Conservation (phyloP, 2,797 vertebrate genomes). For the Silurus lanzhouensis region DNA sequence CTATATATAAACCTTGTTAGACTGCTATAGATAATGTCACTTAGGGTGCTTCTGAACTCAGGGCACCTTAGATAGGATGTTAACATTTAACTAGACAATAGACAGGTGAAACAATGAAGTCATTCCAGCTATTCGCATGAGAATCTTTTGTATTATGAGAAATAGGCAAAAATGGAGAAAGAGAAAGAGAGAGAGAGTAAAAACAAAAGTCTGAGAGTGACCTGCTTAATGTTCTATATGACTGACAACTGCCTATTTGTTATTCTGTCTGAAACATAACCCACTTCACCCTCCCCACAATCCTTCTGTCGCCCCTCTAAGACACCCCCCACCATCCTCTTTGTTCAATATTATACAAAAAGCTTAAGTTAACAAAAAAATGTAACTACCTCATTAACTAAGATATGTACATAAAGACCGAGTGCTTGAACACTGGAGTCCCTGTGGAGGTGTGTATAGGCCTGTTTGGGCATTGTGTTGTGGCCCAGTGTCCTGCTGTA, state of each 20-base stretch:
- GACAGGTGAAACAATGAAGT: neutral
- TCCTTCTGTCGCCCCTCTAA: too few species aligned
- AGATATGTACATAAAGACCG: neutral
- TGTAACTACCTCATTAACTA: neutral
- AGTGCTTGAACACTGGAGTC: neutral
- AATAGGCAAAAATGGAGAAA: neutral
- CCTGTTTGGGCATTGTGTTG: slow-evolving; percentile 30
- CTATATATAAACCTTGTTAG: neutral
- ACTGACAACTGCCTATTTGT: neutral
- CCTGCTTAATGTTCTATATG: neutral
- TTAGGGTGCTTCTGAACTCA: neutral
- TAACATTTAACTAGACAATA: neutral
- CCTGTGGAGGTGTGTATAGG: slow-evolving; percentile 40
- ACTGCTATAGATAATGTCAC: neutral
- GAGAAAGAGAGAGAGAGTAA: neutral
- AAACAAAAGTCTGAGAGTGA: neutral
- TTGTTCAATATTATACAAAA: neutral
- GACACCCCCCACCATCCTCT: neutral
- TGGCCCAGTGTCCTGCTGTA: slow-evolving; percentile 35
- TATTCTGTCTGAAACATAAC: neutral
- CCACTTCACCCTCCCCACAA: too few species aligned
- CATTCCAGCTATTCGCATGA: neutral
- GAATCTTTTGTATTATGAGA: neutral
- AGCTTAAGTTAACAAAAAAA: neutral
- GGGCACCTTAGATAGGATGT: neutral